Percentiles rank a stretch among this genome's conserved stretches.
Evolutionary conservation across 2,113 vertebrate genomes (phyloP).

Genomic region (Vanacampus margaritifer): DNA sequence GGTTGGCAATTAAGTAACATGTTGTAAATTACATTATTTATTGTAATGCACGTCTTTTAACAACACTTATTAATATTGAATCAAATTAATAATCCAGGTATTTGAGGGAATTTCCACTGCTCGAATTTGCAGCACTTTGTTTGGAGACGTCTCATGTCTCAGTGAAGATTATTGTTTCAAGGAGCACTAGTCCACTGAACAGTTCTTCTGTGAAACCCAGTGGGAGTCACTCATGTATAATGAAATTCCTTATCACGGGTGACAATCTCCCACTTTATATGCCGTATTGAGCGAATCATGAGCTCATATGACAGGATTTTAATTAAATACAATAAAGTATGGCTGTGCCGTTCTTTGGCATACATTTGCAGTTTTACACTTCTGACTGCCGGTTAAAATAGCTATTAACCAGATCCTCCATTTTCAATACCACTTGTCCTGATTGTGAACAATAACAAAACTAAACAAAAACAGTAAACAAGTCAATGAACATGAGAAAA

Average conservation of each 20-base stretch:
- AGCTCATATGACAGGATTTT: background rate
- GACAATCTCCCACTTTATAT: background rate
- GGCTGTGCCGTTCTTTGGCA: background rate
- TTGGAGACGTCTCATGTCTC: background rate
- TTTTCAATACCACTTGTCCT: too few relatives aligned
- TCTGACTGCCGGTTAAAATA: too few relatives aligned
- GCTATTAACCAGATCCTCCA: too few relatives aligned
- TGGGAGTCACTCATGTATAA: background rate
- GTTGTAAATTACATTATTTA: too few relatives aligned
- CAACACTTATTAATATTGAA: background rate
- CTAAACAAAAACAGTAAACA: too few relatives aligned
- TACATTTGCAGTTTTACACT: background rate
- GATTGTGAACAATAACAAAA: too few relatives aligned
- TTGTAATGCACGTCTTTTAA: too few relatives aligned
- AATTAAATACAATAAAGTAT: background rate
- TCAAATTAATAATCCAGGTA: background rate
- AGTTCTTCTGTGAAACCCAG: background rate
- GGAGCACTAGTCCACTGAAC: background rate
- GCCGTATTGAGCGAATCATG: background rate
- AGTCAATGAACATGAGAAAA: too few relatives aligned
- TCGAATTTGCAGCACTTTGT: background rate
- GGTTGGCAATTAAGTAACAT: too few relatives aligned
- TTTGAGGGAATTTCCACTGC: background rate
- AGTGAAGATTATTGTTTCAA: background rate
- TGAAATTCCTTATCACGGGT: background rate